Percentiles rank a stretch among this genome's conserved stretches.
phyloP scores from a whole-genome alignment of 2,888 invertebrate genomes.

The Magallana nippona region DNA sequence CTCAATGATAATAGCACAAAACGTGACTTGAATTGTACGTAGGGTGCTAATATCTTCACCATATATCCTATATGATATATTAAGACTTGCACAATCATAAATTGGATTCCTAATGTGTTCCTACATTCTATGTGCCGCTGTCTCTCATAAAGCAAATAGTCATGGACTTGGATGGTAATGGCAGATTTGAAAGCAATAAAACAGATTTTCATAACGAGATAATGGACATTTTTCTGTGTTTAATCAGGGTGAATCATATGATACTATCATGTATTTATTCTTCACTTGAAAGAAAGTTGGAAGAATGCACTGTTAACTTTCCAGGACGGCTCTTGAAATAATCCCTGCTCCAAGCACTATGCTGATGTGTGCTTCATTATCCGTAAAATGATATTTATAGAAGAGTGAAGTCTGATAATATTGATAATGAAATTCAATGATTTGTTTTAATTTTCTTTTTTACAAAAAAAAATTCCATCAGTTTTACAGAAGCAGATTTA shows the following conservation, averaged over 20 bases:
- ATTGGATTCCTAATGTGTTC: constrained; percentile 11
- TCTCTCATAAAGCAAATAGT: background rate
- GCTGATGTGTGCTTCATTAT: background rate
- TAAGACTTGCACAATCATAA: constrained; percentile 19
- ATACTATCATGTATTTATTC: constrained; percentile 21
- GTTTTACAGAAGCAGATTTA: no score
- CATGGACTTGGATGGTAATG: background rate
- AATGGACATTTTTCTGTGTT: constrained; percentile 31
- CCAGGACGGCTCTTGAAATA: background rate
- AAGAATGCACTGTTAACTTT: constrained; percentile 3
- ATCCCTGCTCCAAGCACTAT: background rate
- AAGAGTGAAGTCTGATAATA: background rate
- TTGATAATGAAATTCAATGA: background rate
- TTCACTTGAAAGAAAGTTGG: constrained; percentile 29
- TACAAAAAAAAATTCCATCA: no score
- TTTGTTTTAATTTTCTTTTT: no score
- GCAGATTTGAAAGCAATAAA: constrained; percentile 33
- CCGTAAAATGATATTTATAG: background rate
- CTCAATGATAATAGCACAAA: background rate
- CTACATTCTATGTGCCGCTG: background rate
- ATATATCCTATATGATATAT: background rate
- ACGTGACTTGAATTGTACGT: background rate
- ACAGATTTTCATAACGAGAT: constrained; percentile 33
- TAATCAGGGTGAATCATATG: constrained; percentile 26
- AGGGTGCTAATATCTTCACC: background rate